A percentile compares a stretch with the other conserved stretches of the same genome.
Conservation (phyloP, 2,113 vertebrate species). For the Tachysurus fulvidraco region DNA sequence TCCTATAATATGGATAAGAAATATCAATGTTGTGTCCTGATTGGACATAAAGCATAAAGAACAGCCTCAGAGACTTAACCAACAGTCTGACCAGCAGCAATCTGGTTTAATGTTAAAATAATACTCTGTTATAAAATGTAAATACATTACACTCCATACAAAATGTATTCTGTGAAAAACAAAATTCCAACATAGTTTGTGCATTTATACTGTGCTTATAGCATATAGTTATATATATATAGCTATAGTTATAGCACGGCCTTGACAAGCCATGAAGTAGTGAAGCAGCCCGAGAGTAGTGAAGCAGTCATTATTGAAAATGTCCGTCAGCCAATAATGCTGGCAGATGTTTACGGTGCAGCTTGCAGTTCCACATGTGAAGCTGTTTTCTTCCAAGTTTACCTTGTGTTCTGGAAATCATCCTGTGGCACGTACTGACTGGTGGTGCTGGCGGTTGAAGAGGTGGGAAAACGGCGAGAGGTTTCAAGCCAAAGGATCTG, state of each 20-base stretch:
- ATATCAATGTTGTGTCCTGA: background rate
- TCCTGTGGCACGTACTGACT: slow-evolving; percentile 68
- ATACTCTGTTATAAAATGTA: background rate
- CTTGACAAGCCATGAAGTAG: slow-evolving; percentile 56
- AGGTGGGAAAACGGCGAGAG: slow-evolving; percentile 57
- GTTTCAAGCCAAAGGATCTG: slow-evolving; percentile 62
- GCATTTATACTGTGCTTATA: slow-evolving; percentile 49
- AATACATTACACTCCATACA: background rate
- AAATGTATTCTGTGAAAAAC: background rate
- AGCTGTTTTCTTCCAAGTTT: slow-evolving; percentile 67
- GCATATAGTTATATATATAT: no score
- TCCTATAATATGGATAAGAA: background rate
- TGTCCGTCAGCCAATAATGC: slow-evolving; percentile 2
- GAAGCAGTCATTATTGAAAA: slow-evolving; percentile 54
- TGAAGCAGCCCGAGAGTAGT: slow-evolving; percentile 50
- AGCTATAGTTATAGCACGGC: slow-evolving; percentile 35
- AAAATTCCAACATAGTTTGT: background rate
- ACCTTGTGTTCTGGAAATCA: slow-evolving; percentile 68
- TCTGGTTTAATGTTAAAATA: background rate
- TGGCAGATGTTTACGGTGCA: slow-evolving; percentile 60
- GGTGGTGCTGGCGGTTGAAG: slow-evolving; percentile 59
- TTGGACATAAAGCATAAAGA: background rate
- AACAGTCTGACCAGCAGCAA: background rate
- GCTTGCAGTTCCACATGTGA: slow-evolving; percentile 64
- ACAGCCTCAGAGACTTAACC: background rate